Percentiles rank a stretch among this genome's conserved stretches.
These are phyloP conservation scores for Trachelus tabidus DNA, from an alignment of 2,888 invertebrate genomes.

Conservation along the genomic window DNA sequence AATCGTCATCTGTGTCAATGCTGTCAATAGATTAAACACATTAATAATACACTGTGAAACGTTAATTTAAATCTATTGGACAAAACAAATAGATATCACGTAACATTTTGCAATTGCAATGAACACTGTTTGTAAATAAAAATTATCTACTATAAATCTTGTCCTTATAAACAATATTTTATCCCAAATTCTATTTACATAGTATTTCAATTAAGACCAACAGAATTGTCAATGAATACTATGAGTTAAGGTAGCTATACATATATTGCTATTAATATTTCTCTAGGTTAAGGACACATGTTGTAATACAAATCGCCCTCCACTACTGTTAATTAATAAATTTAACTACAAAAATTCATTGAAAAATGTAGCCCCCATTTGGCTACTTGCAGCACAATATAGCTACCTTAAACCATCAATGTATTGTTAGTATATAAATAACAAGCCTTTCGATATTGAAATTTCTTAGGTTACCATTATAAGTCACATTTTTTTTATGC, in stretches of 20 bases:
- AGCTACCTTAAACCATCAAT: not conserved
- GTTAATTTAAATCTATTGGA: not conserved
- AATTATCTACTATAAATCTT: not conserved
- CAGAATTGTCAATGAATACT: not conserved
- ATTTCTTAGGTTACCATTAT: not conserved
- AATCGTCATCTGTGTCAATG: slow-evolving; percentile 54
- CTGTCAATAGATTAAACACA: slow-evolving; percentile 21
- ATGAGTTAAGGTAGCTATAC: not conserved
- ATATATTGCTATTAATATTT: too few species aligned
- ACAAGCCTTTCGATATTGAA: not conserved
- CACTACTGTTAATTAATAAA: too few species aligned
- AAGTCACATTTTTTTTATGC: not conserved
- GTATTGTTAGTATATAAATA: not conserved
- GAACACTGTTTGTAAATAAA: not conserved
- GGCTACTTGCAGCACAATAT: too few species aligned
- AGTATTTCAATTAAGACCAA: not conserved
- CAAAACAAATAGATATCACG: not conserved
- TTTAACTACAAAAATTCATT: too few species aligned
- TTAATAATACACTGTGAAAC: not conserved
- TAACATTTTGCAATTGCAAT: not conserved
- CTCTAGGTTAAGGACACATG: too few species aligned
- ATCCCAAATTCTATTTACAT: not conserved
- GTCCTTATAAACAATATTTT: not conserved
- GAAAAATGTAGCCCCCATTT: too few species aligned
- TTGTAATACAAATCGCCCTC: too few species aligned